Conservation (phyloP, 2,888 invertebrate species). For the Andrena dorsata region DNA sequence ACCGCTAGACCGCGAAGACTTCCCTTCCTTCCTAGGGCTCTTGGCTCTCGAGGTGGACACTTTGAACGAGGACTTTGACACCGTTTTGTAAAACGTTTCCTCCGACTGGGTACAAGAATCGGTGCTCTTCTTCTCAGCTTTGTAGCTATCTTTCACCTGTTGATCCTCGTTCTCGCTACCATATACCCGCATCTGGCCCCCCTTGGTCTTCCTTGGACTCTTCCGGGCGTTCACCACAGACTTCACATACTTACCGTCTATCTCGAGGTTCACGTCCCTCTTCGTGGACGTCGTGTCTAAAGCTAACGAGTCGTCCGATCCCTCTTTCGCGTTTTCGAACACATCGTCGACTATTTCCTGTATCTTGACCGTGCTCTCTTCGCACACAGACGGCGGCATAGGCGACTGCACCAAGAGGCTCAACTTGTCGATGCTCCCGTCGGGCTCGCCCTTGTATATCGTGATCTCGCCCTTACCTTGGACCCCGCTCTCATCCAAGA, state of each 20-base stretch:
- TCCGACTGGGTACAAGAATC: constrained; percentile 52
- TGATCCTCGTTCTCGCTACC: constrained; percentile 20
- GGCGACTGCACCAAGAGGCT: constrained; percentile 55
- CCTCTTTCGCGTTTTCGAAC: constrained; percentile 21
- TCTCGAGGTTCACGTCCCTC: constrained; percentile 71
- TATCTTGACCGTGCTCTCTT: constrained; percentile 54
- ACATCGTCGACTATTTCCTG: constrained; percentile 45
- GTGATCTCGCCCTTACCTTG: constrained; percentile 51
- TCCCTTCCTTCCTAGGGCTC: constrained; percentile 46
- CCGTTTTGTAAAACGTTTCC: constrained; percentile 44
- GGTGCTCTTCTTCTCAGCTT: not conserved
- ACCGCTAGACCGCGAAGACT: constrained; percentile 29
- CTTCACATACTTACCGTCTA: constrained; percentile 82
- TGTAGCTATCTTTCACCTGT: not conserved
- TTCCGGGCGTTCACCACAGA: constrained; percentile 81
- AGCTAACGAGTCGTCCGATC: constrained; percentile 24
- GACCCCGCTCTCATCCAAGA: constrained; percentile 46
- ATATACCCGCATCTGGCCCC: constrained; percentile 50
- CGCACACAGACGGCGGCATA: constrained; percentile 44
- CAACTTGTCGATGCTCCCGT: constrained; percentile 49
- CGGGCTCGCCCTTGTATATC: constrained; percentile 53
- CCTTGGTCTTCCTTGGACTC: constrained; percentile 76
- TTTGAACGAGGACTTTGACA: constrained; percentile 35
- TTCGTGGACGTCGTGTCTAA: constrained; percentile 38
- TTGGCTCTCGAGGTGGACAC: constrained; percentile 37